Evolutionary conservation across 2,113 vertebrate genomes (phyloP).

Genomic region (Andinoacara biseriatus): DNA sequence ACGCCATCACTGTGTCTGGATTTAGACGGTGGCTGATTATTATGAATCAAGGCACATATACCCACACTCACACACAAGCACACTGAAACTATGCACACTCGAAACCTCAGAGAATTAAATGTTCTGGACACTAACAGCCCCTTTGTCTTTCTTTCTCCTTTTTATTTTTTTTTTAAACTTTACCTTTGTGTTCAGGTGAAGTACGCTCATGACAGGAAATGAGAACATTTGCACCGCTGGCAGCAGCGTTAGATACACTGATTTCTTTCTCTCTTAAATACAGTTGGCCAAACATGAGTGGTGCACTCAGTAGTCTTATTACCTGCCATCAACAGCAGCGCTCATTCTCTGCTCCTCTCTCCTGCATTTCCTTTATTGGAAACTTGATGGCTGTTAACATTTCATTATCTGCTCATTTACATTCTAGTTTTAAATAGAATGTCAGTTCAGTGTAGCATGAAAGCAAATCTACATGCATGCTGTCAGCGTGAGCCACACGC

Average conservation of each 20-base stretch:
- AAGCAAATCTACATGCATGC: neutral
- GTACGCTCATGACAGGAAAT: neutral
- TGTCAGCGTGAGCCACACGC: rapidly evolving
- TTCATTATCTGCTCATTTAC: neutral
- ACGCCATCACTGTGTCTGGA: slow-evolving; percentile 27
- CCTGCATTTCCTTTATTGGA: neutral
- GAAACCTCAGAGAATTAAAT: slow-evolving; percentile 9
- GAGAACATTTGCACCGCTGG: slow-evolving; percentile 20
- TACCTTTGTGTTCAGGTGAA: neutral
- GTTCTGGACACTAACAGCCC: neutral
- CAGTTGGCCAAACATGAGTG: neutral
- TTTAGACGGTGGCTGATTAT: slow-evolving; percentile 43
- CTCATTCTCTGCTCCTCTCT: neutral
- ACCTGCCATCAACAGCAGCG: neutral
- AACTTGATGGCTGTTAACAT: neutral
- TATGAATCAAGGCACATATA: slow-evolving; percentile 42
- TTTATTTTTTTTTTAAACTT: neutral
- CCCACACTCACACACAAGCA: neutral
- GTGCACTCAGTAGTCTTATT: neutral
- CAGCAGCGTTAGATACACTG: neutral
- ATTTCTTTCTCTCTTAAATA: neutral
- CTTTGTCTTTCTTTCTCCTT: neutral
- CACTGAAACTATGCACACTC: neutral
- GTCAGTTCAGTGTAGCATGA: slow-evolving; percentile 6
- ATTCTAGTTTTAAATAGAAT: neutral